phyloP scores from a whole-genome alignment of 1,140 invertebrate genomes.

The Riptortus pedestris region DNA sequence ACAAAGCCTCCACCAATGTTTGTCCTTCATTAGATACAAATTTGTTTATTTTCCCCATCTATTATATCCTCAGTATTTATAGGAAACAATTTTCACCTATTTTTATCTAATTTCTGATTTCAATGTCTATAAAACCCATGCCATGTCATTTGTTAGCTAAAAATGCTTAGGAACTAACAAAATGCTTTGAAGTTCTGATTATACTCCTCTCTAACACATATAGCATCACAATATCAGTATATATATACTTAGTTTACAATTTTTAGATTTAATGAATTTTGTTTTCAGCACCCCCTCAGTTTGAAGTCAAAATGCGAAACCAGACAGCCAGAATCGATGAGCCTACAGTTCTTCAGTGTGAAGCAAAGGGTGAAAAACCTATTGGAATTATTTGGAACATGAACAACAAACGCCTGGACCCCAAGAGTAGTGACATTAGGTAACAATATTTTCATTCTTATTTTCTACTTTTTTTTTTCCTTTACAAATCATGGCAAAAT shows the following conservation, averaged over 20 bases:
- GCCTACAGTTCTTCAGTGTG: constrained; percentile 84
- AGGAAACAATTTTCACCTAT: too few species aligned
- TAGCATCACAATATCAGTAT: too few species aligned
- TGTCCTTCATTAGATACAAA: too few species aligned
- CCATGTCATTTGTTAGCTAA: too few species aligned
- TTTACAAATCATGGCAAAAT: neutral
- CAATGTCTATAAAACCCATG: too few species aligned
- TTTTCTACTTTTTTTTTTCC: constrained; percentile 14
- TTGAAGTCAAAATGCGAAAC: constrained; percentile 82
- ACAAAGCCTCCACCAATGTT: too few species aligned
- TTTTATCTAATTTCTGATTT: too few species aligned
- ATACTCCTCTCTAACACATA: too few species aligned
- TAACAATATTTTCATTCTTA: constrained; percentile 25
- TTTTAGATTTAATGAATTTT: neutral
- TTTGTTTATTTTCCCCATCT: neutral
- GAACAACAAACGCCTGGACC: constrained; percentile 82
- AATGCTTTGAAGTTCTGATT: too few species aligned
- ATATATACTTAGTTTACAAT: neutral
- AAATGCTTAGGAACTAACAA: too few species aligned
- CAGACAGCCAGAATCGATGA: constrained; percentile 81
- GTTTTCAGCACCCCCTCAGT: constrained; percentile 76
- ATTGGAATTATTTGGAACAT: constrained; percentile 93
- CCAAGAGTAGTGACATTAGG: constrained; percentile 64
- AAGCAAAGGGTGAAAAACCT: constrained; percentile 92
- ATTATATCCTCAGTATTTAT: too few species aligned